A percentile compares a stretch with the other conserved stretches of the same genome.
Evolutionary conservation across 2,888 invertebrate genomes (phyloP).

Genomic region (Gnatocerus cornutus): DNA sequence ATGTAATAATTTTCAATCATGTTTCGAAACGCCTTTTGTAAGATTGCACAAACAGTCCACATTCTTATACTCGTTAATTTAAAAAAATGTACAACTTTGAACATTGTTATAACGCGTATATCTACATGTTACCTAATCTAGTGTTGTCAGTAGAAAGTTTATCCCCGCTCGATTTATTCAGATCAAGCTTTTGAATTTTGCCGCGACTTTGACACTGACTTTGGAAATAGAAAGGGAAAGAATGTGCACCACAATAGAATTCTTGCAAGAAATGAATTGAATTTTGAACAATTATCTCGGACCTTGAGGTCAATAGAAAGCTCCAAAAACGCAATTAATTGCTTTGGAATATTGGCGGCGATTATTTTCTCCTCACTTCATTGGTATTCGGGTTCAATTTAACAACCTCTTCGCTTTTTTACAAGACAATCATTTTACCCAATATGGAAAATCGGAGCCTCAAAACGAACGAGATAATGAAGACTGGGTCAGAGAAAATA

Average conservation of each 20-base stretch:
- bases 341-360: slow-evolving; percentile 18
- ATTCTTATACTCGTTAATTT: slow-evolving; percentile 21
- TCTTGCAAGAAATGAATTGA: slow-evolving; percentile 15
- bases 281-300: slow-evolving; percentile 23
- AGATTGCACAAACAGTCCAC: slow-evolving; percentile 43
- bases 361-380: slow-evolving; percentile 25
- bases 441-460: slow-evolving; percentile 7
- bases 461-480: not conserved
- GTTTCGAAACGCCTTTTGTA: slow-evolving; percentile 42
- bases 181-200: slow-evolving; percentile 17
- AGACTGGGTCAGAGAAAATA: slow-evolving; percentile 24
- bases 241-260: slow-evolving; percentile 19
- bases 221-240: slow-evolving; percentile 44
- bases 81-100: slow-evolving; percentile 13
- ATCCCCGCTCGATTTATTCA: not conserved
- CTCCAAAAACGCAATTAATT: slow-evolving; percentile 18
- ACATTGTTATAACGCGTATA: slow-evolving; percentile 32
- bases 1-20: slow-evolving; percentile 47
- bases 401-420: slow-evolving; percentile 18
- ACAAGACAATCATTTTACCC: slow-evolving; percentile 10
- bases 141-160: slow-evolving; percentile 27
- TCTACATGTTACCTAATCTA: slow-evolving; percentile 1
- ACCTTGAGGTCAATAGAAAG: slow-evolving; percentile 37
- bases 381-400: slow-evolving; percentile 27
- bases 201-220: slow-evolving; percentile 47